Base-by-base conservation (phyloP, 2,113 vertebrate species). In the Chroicocephalus ridibundus region DNA sequence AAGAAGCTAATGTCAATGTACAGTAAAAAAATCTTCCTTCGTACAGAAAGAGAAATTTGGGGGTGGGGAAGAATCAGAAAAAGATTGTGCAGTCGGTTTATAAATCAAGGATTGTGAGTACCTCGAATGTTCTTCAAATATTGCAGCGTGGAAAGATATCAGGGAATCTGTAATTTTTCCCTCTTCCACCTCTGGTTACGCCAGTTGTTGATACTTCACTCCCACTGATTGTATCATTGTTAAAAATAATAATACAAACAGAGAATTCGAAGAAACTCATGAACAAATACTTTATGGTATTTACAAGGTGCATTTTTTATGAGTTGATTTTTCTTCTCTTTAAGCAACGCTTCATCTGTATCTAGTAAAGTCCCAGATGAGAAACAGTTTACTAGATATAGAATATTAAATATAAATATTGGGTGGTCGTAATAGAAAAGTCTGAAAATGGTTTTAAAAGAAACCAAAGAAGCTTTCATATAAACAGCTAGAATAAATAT, bases 271-370 rank as follows among this genome's bases (percentile, higher is more conserved):
- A 94, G 94, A 88, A 95, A 90, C 44, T 91, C 81, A 76, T 15
- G 54, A 94, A 91, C 89, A 90, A 95, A 96, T 88, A 86, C 70
- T 88, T 94, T 62, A 88, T 61, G 90, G 90, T 96, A 91, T 95
- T 96, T 97, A 97, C 89, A 95, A 95, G 93, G 93, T 95, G 64
- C 82, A 80, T 96, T 97, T 97, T 97, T 96, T 92, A 95, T 85
- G 84, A 94, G 94, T 89, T 88, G 85, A 86, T 92, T 96, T 96
- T 96, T 78, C 38, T 85, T 36, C 49, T 96, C 89, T 82, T 95
- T 86, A 94, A 85, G 86, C 55, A 82, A 40, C 2, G 40, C 13
- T 90, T 97, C 83, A 70, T 94, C 91, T 96, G 89, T 82, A 51
- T 80, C 75, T 91, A 77, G 78, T 90, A 55, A 95, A 93, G 70